These are phyloP conservation scores for Gadus macrocephalus DNA, from an alignment of 2,113 vertebrate genomes.

Conservation along the genomic window DNA sequence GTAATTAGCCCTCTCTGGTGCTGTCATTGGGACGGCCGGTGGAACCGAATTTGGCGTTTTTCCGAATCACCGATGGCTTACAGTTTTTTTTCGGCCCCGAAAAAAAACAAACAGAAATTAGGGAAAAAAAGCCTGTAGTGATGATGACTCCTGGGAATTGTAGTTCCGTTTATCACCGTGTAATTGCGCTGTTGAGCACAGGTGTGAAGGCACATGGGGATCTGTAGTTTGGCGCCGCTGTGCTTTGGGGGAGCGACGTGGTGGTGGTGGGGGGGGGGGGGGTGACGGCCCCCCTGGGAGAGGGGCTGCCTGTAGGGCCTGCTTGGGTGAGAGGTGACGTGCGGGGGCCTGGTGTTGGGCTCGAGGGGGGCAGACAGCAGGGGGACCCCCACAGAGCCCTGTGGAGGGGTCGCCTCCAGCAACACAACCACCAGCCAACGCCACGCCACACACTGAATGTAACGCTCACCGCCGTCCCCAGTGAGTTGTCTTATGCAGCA, in stretches of 20 bases:
- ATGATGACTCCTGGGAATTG: conserved; percentile 38
- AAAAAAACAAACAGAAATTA: conserved; percentile 40
- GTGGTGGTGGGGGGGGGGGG: too few species aligned
- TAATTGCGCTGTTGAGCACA: conserved; percentile 21
- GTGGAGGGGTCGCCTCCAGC: neutral
- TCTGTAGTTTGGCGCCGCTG: too few species aligned
- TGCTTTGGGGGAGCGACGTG: too few species aligned
- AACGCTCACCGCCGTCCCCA: too few species aligned
- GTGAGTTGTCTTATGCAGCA: neutral
- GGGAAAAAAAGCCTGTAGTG: conserved; percentile 13
- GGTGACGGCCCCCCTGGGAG: too few species aligned
- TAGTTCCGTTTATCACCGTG: conserved; percentile 49
- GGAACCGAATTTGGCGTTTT: conserved; percentile 33
- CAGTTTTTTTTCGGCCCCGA: neutral
- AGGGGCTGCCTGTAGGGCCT: too few species aligned
- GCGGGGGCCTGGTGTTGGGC: conserved; percentile 15
- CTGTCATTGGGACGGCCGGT: conserved; percentile 49
- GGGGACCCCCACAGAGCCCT: neutral
- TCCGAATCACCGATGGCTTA: conserved; percentile 17
- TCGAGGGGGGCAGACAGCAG: conserved; percentile 12
- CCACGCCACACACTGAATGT: too few species aligned
- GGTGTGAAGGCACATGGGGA: conserved; percentile 24
- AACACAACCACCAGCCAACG: too few species aligned
- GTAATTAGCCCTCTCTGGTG: conserved; percentile 25
- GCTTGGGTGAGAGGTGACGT: too few species aligned